Percentiles rank a stretch among this genome's conserved stretches.
Conservation (phyloP, 2,888 invertebrate species). For the Melikaiella ostensackeni region DNA sequence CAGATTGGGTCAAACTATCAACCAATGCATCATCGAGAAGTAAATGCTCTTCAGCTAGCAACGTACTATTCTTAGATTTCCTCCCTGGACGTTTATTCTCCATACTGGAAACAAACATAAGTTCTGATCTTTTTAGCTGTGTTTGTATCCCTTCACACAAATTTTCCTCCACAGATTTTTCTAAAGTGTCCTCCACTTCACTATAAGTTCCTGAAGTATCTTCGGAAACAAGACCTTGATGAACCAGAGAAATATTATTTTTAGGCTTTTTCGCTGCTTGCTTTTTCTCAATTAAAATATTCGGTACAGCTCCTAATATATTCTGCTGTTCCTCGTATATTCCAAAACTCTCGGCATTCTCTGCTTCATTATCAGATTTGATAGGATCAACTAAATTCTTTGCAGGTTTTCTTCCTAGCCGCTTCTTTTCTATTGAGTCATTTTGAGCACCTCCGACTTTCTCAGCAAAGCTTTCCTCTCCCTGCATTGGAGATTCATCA, state of each 20-base stretch:
- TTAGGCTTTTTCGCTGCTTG: conserved; percentile 44
- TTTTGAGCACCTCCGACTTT: background rate
- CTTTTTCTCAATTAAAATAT: conserved; percentile 45
- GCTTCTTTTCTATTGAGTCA: conserved; percentile 11
- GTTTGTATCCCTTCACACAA: conserved; percentile 9
- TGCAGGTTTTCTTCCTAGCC: conserved; percentile 42
- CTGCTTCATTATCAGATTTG: background rate
- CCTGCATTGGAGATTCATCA: conserved; percentile 39
- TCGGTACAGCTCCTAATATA: background rate
- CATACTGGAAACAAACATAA: background rate
- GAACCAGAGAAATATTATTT: conserved; percentile 44
- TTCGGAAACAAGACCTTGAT: background rate
- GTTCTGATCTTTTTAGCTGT: background rate
- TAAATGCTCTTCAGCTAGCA: conserved; percentile 55
- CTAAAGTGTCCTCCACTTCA: background rate
- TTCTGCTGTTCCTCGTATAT: background rate
- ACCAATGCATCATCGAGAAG: conserved; percentile 45
- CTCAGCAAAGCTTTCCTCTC: background rate
- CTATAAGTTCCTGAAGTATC: background rate
- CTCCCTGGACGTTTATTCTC: background rate
- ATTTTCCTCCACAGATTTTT: background rate
- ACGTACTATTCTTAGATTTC: conserved; percentile 53
- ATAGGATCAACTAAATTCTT: conserved; percentile 34
- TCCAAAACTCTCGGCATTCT: background rate
- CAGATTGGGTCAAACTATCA: background rate